Conservation (phyloP, 2,888 invertebrate genomes). For the Cantharis nigra region DNA sequence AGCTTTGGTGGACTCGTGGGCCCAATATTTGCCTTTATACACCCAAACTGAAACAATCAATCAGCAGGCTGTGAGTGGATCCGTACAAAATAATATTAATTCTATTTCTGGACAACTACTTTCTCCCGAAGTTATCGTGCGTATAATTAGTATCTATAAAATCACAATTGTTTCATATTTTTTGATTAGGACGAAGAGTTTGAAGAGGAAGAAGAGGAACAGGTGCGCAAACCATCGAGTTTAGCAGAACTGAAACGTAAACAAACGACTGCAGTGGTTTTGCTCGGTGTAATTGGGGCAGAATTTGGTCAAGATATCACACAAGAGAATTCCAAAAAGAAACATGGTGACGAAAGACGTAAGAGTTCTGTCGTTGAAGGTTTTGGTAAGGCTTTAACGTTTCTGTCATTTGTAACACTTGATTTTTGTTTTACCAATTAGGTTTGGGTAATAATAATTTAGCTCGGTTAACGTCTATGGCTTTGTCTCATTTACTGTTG, state of each 20-base stretch:
- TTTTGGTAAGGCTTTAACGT: conserved; percentile 44
- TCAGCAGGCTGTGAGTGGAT: conserved; percentile 62
- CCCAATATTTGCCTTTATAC: conserved; percentile 89
- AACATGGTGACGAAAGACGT: conserved; percentile 64
- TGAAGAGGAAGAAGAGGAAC: conserved; percentile 84
- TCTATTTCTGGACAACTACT: conserved; percentile 36
- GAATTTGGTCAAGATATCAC: conserved; percentile 97
- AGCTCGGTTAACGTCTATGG: conserved; percentile 91
- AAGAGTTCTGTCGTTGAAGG: conserved; percentile 88
- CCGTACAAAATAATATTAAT: conserved; percentile 56
- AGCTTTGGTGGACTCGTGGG: conserved; percentile 92
- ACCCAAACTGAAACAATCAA: conserved; percentile 80
- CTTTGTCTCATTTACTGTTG: conserved; percentile 88
- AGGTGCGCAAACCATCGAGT: conserved; percentile 84
- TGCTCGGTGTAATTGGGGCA: conserved; percentile 96
- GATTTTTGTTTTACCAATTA: conserved; percentile 45
- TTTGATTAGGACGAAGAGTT: conserved; percentile 70
- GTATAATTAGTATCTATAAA: conserved; percentile 27
- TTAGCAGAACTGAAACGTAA: conserved; percentile 86
- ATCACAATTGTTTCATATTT: background rate
- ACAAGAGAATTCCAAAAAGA: conserved; percentile 62
- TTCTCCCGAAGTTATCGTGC: conserved; percentile 43
- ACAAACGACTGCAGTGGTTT: conserved; percentile 95
- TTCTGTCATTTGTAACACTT: background rate
- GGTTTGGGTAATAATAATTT: conserved; percentile 87